Conservation (phyloP, 1,140 invertebrate species). For the Drosophila eugracilis region DNA sequence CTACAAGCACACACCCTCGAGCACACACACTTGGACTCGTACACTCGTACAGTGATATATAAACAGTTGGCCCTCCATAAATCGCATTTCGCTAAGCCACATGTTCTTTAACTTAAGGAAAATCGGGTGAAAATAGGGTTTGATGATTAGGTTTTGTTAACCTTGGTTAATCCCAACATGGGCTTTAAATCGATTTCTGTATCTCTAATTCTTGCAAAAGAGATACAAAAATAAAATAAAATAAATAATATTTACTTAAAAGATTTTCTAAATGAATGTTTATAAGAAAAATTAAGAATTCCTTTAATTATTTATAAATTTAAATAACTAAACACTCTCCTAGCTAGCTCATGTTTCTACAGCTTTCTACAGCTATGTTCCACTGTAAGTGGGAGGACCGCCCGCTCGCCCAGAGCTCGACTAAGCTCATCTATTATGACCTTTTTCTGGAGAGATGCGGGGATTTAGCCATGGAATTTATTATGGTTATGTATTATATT, state of each 20-base stretch:
- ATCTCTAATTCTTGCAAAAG: no score
- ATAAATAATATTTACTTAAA: background rate
- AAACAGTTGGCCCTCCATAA: slow-evolving; percentile 5
- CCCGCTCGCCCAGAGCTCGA: slow-evolving; percentile 28
- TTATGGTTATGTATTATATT: slow-evolving; percentile 81
- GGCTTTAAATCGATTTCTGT: background rate
- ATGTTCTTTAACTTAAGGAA: slow-evolving; percentile 1
- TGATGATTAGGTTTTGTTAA: background rate
- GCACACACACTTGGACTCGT: slow-evolving; percentile 7
- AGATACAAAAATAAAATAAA: background rate
- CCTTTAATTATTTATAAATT: no score
- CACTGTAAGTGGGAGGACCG: slow-evolving; percentile 21
- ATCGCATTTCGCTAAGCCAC: background rate
- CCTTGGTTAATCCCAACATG: no score
- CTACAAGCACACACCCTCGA: slow-evolving; percentile 25
- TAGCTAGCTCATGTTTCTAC: no score
- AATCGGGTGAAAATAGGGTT: background rate
- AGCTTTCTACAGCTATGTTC: background rate
- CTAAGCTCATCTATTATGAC: slow-evolving; percentile 81
- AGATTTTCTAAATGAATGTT: background rate
- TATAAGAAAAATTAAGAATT: no score
- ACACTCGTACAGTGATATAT: slow-evolving; percentile 12
- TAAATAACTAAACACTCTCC: no score
- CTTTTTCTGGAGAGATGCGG: slow-evolving; percentile 75
- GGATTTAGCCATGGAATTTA: slow-evolving; percentile 81